Evolutionary conservation across 2,113 vertebrate species (phyloP).

Genomic region (Pristiophorus japonicus): DNA sequence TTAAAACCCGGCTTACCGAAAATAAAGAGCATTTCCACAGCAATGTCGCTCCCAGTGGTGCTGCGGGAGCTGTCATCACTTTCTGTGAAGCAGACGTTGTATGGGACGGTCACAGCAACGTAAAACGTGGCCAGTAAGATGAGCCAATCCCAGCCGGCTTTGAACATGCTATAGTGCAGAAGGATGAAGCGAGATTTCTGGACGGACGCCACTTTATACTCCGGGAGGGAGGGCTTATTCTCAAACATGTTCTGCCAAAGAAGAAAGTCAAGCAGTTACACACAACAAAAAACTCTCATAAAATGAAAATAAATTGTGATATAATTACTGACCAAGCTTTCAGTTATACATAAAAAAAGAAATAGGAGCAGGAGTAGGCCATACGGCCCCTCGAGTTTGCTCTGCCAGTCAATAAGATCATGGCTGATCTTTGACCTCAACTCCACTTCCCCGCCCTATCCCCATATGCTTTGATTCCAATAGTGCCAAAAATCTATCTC

Average conservation of each 20-base stretch:
- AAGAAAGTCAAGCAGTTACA: not conserved
- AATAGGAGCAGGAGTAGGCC: not conserved
- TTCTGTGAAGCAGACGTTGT: slow-evolving; percentile 85
- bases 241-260: slow-evolving; percentile 74
- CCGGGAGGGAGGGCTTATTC: slow-evolving; percentile 74
- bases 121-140: slow-evolving; percentile 95
- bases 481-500: too few species aligned
- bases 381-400: not conserved
- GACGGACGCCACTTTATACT: slow-evolving; percentile 90
- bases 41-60: slow-evolving; percentile 83
- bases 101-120: slow-evolving; percentile 84
- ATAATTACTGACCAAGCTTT: not conserved
- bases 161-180: slow-evolving; percentile 90
- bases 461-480: too few species aligned
- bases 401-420: not conserved
- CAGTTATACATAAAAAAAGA: not conserved
- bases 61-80: slow-evolving; percentile 68
- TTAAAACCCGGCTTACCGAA: slow-evolving; percentile 61
- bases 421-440: too few species aligned
- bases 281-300: not conserved
- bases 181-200: slow-evolving; percentile 89
- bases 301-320: not conserved
- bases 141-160: slow-evolving; percentile 91
- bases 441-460: too few species aligned
- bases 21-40: slow-evolving; percentile 93